A percentile compares a stretch with the other conserved stretches of the same genome.
Conservation (phyloP, 2,888 invertebrate genomes). For the Oxyscelio sp. region DNA sequence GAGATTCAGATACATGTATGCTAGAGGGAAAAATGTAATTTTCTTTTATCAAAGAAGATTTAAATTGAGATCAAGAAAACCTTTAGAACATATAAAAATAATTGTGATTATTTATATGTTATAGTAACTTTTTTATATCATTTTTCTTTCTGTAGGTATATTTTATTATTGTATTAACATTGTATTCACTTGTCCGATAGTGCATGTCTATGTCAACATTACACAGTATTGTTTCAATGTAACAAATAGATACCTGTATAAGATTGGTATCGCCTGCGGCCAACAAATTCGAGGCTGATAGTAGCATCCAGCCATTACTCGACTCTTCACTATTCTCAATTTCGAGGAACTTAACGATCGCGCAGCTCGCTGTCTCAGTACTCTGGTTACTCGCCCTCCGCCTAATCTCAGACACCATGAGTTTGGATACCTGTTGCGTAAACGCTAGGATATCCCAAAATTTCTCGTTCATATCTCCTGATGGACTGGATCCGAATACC, state of each 20-base stretch:
- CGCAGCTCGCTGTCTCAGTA: constrained; percentile 98
- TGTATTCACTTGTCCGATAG: no score
- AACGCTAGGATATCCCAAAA: constrained; percentile 98
- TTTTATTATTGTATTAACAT: no score
- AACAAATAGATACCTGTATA: constrained; percentile 91
- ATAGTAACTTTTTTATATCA: no score
- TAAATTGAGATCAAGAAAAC: no score
- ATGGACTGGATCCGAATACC: constrained; percentile 97
- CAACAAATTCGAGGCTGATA: constrained; percentile 96
- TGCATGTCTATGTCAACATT: no score
- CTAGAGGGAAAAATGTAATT: no score
- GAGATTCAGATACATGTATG: no score
- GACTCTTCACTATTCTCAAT: constrained; percentile 98
- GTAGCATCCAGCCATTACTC: constrained; percentile 98
- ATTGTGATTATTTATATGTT: no score
- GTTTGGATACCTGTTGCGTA: constrained; percentile 97
- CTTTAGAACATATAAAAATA: no score
- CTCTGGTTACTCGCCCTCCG: constrained; percentile 98
- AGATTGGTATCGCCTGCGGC: constrained; percentile 97
- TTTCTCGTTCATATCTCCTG: constrained; percentile 98
- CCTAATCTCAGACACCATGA: constrained; percentile 99
- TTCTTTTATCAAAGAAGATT: no score
- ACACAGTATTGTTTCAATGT: no score
- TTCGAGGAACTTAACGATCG: constrained; percentile 98
- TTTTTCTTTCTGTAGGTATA: no score